These are phyloP conservation scores for Agrotis clavis DNA, from an alignment of 2,888 invertebrate genomes.

Conservation along the genomic window DNA sequence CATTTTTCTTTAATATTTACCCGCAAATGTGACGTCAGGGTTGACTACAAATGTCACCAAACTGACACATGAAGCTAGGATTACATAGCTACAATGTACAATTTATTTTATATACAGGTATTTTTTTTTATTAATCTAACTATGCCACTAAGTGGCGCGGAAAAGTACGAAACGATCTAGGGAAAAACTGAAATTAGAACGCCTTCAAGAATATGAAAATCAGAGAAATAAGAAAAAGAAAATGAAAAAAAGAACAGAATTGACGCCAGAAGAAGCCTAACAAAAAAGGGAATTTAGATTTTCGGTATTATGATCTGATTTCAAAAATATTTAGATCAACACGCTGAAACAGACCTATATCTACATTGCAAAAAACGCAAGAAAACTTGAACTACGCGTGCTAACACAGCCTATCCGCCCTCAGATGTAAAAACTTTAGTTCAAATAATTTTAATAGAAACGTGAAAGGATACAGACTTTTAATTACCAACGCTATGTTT, in stretches of 20 bases:
- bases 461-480: conserved; percentile 7
- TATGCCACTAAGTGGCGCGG: conserved; percentile 1
- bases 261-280: conserved; percentile 14
- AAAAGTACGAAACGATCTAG: neutral
- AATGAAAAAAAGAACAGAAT: conserved; percentile 11
- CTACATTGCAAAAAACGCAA: too few species aligned
- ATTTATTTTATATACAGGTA: neutral
- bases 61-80: neutral
- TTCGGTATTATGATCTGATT: too few species aligned
- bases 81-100: neutral
- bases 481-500: conserved; percentile 19
- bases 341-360: too few species aligned
- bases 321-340: too few species aligned
- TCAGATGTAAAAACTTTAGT: neutral
- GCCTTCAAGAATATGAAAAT: neutral
- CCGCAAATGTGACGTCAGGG: neutral
- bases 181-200: neutral
- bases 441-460: neutral
- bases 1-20: neutral
- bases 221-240: conserved; percentile 5
- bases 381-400: too few species aligned
- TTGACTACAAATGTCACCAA: neutral
- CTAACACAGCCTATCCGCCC: too few species aligned
- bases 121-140: neutral
- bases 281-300: conserved; percentile 1